Evolutionary conservation across 2,888 invertebrate species (phyloP), one percentile per base, ranked within the genome.

Genomic region (Xestia c-nigrum): DNA sequence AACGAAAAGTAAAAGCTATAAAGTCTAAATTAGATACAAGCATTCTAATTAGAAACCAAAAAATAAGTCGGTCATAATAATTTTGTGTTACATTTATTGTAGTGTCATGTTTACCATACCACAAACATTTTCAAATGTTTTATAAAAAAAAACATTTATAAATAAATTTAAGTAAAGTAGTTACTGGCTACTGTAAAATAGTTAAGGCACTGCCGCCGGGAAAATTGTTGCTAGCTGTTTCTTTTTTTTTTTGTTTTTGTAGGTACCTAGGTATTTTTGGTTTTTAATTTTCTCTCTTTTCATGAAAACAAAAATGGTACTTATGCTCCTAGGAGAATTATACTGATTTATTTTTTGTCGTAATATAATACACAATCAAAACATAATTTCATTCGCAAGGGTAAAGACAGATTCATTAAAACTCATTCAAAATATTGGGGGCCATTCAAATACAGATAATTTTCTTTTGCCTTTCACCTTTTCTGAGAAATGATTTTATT

Each of bases 341-440:
- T 61, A 61, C 40, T 47, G 46, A 10, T 77, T 72, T 59, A 71
- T 61, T 83, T 80, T 78, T 76, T 66, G 73, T n/a, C n/a, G 14
- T 14, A 46, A 64, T 66, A 74, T 84, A 86, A 76, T 79, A 85
- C 82, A 84, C 85, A 85, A 90, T 86, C 86, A 81, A 85, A 84
- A 77, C 75, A 82, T 87, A 89, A 85, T 87, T 81, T 67, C 72
- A 86, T 84, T 86, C 59, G 1, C 21, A 70, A 72, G 71, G 76
- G 69, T 31, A 69, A 38, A 77, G 57, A 72, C n/a, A 46, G 72
- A 88, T 89, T 92, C 90, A 87, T 92, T 91, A 90, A 74, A 82
- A 79, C 76, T 83, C 77, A 89, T 92, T 91, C 88, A 90, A 76
- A 81, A 78, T 83, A 82, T 69, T 63, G 76, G 76, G 87, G 88